Evolutionary conservation across 1,140 invertebrate species (phyloP).

Genomic region (Nephila pilipes): DNA sequence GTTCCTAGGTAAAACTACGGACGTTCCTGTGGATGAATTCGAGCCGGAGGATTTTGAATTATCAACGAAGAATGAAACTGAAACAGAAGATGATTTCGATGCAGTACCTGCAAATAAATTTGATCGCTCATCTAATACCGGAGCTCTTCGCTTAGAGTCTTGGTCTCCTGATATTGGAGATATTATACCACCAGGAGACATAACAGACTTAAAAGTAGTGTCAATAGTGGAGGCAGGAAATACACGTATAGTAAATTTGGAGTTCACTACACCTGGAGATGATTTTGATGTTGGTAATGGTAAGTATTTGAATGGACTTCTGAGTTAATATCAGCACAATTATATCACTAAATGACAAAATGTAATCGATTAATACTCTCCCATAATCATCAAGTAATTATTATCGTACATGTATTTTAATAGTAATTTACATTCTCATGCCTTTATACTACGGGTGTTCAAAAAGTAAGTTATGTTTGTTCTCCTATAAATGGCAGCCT

Average conservation of each 20-base stretch:
- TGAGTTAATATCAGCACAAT: neutral
- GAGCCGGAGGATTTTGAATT: slow-evolving; percentile 51
- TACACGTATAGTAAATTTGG: slow-evolving; percentile 14
- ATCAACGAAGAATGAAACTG: slow-evolving; percentile 1
- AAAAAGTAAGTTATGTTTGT: too few species aligned
- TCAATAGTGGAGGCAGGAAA: neutral
- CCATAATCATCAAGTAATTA: too few species aligned
- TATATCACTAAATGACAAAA: too few species aligned
- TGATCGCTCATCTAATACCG: slow-evolving; percentile 61
- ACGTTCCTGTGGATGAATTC: slow-evolving; percentile 30
- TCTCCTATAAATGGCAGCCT: too few species aligned
- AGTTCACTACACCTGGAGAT: slow-evolving; percentile 75
- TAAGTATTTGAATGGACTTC: neutral
- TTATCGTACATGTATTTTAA: too few species aligned
- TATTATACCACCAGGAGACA: slow-evolving; percentile 69
- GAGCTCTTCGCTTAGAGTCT: slow-evolving; percentile 69
- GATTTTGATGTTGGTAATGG: slow-evolving; percentile 74
- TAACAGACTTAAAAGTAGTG: slow-evolving; percentile 61
- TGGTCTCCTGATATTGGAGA: slow-evolving; percentile 50
- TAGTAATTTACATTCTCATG: too few species aligned
- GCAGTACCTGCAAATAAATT: slow-evolving; percentile 33
- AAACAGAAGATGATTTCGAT: slow-evolving; percentile 2
- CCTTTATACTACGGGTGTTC: too few species aligned
- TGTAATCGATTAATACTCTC: too few species aligned
- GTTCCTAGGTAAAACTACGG: neutral